These are phyloP conservation scores for Corythoichthys intestinalis DNA, from an alignment of 2,113 vertebrate genomes.

Conservation along the genomic window DNA sequence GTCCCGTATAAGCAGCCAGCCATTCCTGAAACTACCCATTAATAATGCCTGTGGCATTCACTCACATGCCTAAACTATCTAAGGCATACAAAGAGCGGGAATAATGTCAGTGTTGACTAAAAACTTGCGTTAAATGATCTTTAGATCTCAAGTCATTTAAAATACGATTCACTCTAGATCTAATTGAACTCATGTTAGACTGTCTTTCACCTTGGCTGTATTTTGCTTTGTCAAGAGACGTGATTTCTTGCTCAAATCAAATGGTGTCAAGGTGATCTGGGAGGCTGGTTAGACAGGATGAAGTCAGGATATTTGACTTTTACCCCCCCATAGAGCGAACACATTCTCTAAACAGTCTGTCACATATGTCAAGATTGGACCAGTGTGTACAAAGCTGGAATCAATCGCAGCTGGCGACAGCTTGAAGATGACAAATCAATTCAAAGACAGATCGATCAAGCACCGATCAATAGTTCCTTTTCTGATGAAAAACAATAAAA, in stretches of 20 bases:
- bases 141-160: not conserved
- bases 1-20: slow-evolving; percentile 26
- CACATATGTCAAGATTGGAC: slow-evolving; percentile 15
- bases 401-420: slow-evolving; percentile 9
- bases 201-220: no score
- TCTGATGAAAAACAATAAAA: slow-evolving; percentile 20
- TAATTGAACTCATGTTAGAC: no score
- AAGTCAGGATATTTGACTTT: not conserved
- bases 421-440: slow-evolving; percentile 43
- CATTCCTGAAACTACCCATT: slow-evolving; percentile 27
- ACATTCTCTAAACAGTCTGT: not conserved
- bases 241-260: no score
- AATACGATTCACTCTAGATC: not conserved
- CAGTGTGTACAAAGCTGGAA: slow-evolving; percentile 13
- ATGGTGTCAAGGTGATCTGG: not conserved
- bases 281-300: not conserved
- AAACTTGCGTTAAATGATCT: not conserved
- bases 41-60: slow-evolving; percentile 12
- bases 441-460: slow-evolving; percentile 25
- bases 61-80: slow-evolving; percentile 9
- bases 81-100: not conserved
- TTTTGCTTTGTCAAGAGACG: no score
- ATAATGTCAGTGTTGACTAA: not conserved
- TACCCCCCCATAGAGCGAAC: not conserved
- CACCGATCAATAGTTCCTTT: slow-evolving; percentile 32